Evolutionary conservation across 2,888 invertebrate genomes (phyloP).

Genomic region (Operophtera brumata): DNA sequence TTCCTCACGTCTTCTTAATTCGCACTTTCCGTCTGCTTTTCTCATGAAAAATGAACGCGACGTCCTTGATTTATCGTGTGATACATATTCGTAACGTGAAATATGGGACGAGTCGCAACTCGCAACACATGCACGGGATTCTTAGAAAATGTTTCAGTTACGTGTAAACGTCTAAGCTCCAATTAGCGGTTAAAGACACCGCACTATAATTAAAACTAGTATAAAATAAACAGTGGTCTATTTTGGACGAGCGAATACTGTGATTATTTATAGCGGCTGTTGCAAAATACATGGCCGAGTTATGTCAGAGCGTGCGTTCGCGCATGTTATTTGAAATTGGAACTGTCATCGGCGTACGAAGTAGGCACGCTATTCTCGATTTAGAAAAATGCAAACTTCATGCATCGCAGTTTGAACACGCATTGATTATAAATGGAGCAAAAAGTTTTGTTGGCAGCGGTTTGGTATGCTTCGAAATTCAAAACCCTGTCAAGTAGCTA

Average conservation of each 20-base stretch:
- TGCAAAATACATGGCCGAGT: constrained; percentile 77
- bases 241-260: constrained; percentile 64
- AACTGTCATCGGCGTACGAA: constrained; percentile 36
- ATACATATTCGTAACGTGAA: constrained; percentile 35
- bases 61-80: constrained; percentile 55
- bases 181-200: constrained; percentile 77
- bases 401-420: constrained; percentile 3
- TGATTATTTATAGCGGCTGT: constrained; percentile 66
- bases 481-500: background rate
- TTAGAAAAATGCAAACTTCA: constrained; percentile 19
- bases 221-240: constrained; percentile 66
- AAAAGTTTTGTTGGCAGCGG: background rate
- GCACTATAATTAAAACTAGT: constrained; percentile 65
- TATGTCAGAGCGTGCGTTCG: constrained; percentile 66
- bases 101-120: constrained; percentile 28
- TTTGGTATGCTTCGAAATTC: constrained; percentile 3
- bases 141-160: constrained; percentile 39
- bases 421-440: background rate
- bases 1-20: constrained; percentile 22
- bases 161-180: constrained; percentile 55
- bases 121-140: constrained; percentile 24
- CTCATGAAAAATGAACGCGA: constrained; percentile 34
- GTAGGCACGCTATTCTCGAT: constrained; percentile 13
- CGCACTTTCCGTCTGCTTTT: constrained; percentile 26
- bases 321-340: constrained; percentile 36